Conservation (phyloP, 2,113 vertebrate genomes). For the Oxyruncus cristatus region DNA sequence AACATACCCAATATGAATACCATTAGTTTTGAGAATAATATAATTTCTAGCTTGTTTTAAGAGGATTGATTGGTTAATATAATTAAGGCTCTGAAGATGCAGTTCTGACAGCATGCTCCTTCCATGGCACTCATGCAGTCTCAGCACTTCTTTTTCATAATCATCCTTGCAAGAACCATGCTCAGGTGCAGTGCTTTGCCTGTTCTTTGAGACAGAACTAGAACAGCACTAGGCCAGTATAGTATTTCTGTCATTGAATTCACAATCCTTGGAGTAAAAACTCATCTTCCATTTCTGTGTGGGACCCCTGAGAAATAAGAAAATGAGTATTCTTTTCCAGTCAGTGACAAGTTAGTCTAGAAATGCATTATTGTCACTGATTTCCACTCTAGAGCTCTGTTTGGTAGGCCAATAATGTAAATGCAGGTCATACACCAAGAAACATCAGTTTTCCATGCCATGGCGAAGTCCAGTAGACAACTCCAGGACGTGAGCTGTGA, state of each 20-base stretch:
- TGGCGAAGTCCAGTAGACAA: not conserved
- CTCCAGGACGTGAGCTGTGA: not conserved
- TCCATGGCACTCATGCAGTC: not conserved
- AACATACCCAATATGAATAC: not conserved
- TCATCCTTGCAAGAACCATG: not conserved
- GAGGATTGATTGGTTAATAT: not conserved
- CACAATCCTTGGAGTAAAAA: not conserved
- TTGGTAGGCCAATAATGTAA: not conserved
- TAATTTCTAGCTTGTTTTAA: not conserved
- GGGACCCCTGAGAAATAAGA: not conserved
- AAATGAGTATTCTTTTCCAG: not conserved
- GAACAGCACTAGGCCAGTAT: fast-evolving
- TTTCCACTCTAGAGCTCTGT: not conserved
- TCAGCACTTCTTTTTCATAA: not conserved
- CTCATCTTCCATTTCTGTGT: not conserved
- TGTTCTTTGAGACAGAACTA: not conserved
- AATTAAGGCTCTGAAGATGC: not conserved
- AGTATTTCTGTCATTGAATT: not conserved
- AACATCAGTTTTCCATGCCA: not conserved
- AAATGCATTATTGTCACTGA: fast-evolving
- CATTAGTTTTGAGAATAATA: not conserved
- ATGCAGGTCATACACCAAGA: not conserved
- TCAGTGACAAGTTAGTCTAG: not conserved
- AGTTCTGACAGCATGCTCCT: not conserved
- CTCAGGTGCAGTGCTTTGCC: not conserved